These are phyloP conservation scores for Leptopilina drosophilae DNA, from an alignment of 2,888 invertebrate genomes.

Conservation along the genomic window DNA sequence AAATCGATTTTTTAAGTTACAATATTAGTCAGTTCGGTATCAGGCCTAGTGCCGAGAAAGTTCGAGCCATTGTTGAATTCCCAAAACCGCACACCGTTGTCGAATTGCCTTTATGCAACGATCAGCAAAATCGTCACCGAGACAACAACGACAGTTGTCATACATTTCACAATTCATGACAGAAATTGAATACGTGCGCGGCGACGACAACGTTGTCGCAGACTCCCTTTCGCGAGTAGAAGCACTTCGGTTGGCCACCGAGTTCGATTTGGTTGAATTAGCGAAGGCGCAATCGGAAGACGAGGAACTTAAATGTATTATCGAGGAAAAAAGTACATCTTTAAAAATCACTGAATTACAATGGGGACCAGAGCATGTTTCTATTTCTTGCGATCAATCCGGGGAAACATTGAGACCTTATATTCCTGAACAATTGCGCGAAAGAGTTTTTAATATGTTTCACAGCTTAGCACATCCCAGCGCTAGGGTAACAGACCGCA, in stretches of 20 bases:
- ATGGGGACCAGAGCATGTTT: background rate
- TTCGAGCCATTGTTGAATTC: too few species aligned
- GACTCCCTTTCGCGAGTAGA: constrained; percentile 37
- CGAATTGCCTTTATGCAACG: constrained; percentile 25
- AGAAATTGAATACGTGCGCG: constrained; percentile 29
- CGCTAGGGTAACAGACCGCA: background rate
- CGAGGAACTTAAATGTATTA: background rate
- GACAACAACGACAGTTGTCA: constrained; percentile 39
- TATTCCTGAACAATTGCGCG: background rate
- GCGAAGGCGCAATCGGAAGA: background rate
- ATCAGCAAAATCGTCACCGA: constrained; percentile 37
- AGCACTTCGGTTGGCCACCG: background rate
- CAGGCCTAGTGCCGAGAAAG: too few species aligned
- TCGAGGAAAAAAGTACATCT: background rate
- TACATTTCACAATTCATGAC: constrained; percentile 41
- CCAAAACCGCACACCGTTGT: too few species aligned
- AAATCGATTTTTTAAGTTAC: too few species aligned
- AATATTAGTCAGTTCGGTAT: too few species aligned
- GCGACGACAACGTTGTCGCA: constrained; percentile 42
- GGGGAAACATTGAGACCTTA: background rate
- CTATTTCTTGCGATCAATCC: background rate
- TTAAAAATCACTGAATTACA: background rate
- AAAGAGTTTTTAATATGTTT: background rate
- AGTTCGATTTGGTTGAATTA: background rate
- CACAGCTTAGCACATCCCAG: background rate